phyloP scores from a whole-genome alignment of 2,113 vertebrate species.

The Ramphastos sulfuratus region DNA sequence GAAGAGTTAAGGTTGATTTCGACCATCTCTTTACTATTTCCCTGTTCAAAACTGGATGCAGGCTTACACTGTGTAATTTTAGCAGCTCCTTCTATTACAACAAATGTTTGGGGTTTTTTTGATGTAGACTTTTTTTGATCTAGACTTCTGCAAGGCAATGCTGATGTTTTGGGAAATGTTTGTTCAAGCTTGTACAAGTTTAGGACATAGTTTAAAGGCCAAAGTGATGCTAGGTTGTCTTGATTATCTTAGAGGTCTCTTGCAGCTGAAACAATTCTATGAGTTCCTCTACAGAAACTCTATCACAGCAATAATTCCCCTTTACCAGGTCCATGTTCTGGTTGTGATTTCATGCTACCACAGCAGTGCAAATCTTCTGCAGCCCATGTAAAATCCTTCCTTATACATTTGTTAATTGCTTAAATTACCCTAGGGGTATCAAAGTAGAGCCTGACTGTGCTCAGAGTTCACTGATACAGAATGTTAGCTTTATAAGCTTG shows the following conservation, averaged over 20 bases:
- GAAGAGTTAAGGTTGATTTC: neutral
- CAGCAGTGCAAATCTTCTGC: neutral
- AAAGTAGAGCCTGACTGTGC: conserved; percentile 17
- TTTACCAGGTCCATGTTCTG: neutral
- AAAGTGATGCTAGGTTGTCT: too few relatives aligned
- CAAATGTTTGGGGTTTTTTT: neutral
- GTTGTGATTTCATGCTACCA: neutral
- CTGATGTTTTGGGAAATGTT: neutral
- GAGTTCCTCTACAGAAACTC: neutral
- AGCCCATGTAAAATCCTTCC: neutral
- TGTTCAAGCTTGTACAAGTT: neutral
- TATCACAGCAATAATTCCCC: neutral
- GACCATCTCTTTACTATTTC: neutral
- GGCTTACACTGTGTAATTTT: neutral
- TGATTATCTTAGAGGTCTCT: too few relatives aligned
- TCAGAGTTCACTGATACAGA: conserved; percentile 1
- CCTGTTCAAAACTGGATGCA: neutral
- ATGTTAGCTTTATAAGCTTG: conserved; percentile 20
- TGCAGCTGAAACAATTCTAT: too few relatives aligned
- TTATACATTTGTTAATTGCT: neutral
- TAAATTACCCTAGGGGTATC: conserved; percentile 1
- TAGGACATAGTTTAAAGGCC: too few relatives aligned
- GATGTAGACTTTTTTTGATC: too few relatives aligned
- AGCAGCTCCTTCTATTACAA: neutral
- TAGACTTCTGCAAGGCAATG: neutral